Evolutionary conservation across 2,888 invertebrate genomes (phyloP).

Genomic region (Griposia aprilina): DNA sequence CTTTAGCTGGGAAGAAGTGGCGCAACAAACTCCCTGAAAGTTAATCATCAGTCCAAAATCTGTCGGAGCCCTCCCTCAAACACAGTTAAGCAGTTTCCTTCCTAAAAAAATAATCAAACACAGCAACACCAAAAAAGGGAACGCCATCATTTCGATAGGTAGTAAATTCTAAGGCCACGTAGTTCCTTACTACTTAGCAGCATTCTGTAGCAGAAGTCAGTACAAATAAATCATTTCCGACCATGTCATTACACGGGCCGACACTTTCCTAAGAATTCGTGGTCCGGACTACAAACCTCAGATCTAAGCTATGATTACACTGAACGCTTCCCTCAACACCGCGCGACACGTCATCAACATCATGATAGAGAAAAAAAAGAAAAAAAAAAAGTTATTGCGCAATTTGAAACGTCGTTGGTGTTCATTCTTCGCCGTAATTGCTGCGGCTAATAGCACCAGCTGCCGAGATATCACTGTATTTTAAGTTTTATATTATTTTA

Average conservation of each 20-base stretch:
- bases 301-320: slow-evolving; percentile 67
- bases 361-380: slow-evolving; percentile 58
- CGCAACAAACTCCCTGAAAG: not conserved
- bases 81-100: too few species aligned
- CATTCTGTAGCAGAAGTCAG: slow-evolving; percentile 33
- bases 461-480: slow-evolving; percentile 67
- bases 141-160: not conserved
- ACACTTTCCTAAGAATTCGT: slow-evolving; percentile 68
- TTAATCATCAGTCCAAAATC: not conserved
- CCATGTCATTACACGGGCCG: slow-evolving; percentile 69
- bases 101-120: not conserved
- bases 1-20: not conserved
- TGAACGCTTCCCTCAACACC: slow-evolving; percentile 48
- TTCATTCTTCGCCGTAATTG: slow-evolving; percentile 68
- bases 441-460: slow-evolving; percentile 65
- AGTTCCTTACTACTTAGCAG: slow-evolving; percentile 9
- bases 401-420: slow-evolving; percentile 69
- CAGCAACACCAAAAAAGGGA: not conserved
- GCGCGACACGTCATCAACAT: slow-evolving; percentile 67
- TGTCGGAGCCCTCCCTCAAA: too few species aligned
- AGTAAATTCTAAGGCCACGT: not conserved
- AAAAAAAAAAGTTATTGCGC: slow-evolving; percentile 66
- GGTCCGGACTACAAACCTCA: slow-evolving; percentile 51
- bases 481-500: slow-evolving; percentile 65
- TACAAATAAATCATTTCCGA: slow-evolving; percentile 58